phyloP scores from a whole-genome alignment of 1,140 invertebrate species.

The Tetramorium alpestre region DNA sequence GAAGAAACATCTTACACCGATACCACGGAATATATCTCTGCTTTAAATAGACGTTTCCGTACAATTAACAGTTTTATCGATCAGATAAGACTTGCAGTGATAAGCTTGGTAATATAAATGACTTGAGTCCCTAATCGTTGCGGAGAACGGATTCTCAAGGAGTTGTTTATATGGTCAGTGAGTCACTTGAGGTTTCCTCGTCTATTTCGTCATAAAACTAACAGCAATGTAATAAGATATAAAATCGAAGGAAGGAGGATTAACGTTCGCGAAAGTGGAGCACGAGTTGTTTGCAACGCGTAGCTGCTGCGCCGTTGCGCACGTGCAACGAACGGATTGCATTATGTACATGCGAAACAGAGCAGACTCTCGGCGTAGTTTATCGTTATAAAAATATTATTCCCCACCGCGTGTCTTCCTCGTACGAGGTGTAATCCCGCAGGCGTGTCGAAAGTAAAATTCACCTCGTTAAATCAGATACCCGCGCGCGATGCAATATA shows the following conservation, averaged over 20 bases:
- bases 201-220: constrained; percentile 23
- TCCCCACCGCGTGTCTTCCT: neutral
- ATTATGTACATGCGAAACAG: constrained; percentile 2
- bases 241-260: constrained; percentile 44
- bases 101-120: neutral
- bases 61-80: constrained; percentile 11
- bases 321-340: constrained; percentile 10
- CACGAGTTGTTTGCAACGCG: constrained; percentile 12
- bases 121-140: neutral
- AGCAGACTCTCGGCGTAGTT: neutral
- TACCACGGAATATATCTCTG: neutral
- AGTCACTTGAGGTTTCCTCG: neutral
- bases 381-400: constrained; percentile 9
- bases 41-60: neutral
- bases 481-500: neutral
- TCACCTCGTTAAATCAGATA: constrained; percentile 18
- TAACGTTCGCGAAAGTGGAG: constrained; percentile 48
- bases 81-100: constrained; percentile 2
- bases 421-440: neutral
- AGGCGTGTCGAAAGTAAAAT: constrained; percentile 26
- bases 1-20: neutral
- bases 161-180: neutral
- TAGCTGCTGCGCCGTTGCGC: neutral
- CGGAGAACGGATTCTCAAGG: neutral
- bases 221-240: constrained; percentile 22